Percentiles rank a stretch among this genome's conserved stretches.
Evolutionary conservation across 2,797 vertebrate species (phyloP).

Genomic region (Acrocephalus scirpaceus): DNA sequence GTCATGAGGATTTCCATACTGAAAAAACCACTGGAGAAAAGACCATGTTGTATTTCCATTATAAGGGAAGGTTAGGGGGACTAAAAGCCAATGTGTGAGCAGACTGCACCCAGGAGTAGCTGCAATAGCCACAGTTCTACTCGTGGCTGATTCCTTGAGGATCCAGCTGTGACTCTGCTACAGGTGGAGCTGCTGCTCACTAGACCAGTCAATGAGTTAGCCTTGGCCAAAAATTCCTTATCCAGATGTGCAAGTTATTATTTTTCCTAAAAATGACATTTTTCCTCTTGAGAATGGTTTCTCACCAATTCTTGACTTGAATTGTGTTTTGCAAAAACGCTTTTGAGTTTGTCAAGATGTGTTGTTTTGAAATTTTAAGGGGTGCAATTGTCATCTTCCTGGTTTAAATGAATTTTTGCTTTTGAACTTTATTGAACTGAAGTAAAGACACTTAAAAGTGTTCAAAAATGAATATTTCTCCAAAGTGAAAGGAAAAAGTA

Average conservation of each 20-base stretch:
- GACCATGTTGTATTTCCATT: background rate
- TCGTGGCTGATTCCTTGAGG: background rate
- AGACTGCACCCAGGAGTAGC: background rate
- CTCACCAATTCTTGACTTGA: background rate
- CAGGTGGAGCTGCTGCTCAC: background rate
- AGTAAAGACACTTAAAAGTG: background rate
- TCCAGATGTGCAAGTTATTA: background rate
- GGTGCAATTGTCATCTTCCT: background rate
- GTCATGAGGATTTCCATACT: background rate
- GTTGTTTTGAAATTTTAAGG: background rate
- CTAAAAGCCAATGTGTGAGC: background rate
- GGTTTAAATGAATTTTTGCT: background rate
- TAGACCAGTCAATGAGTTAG: background rate
- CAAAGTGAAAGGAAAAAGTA: background rate
- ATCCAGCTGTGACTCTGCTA: background rate
- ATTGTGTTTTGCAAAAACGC: background rate
- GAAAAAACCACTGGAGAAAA: background rate
- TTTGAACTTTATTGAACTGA: background rate
- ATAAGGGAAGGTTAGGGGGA: background rate
- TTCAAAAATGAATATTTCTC: background rate
- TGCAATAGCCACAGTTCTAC: background rate
- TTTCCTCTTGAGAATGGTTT: background rate
- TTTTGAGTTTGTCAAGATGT: background rate
- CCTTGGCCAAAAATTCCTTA: background rate
- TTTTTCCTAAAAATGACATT: slow-evolving; percentile 8